Base-by-base conservation (phyloP, 1,140 invertebrate genomes). In the Aphidius gifuensis region DNA sequence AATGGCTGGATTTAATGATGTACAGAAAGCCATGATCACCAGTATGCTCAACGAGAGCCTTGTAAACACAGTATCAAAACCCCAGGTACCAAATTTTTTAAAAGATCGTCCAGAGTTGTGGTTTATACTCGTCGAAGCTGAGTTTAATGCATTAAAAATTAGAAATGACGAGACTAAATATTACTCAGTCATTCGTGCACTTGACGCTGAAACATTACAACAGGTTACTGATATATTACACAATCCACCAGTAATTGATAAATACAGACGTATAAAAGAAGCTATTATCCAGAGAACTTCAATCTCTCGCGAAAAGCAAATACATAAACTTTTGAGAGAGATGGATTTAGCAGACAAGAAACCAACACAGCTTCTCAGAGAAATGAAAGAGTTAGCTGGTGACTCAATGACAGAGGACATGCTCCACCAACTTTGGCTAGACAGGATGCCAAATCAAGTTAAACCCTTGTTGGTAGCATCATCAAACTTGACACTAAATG, bases 41-140 rank as follows among this genome's bases (percentile, higher is more conserved):
- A n/a, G n/a, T n/a, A n/a, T n/a, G n/a, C n/a, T n/a, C n/a, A n/a
- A n/a, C n/a, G n/a, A n/a, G n/a, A n/a, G n/a, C n/a, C n/a, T n/a
- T n/a, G n/a, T n/a, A n/a, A n/a, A n/a, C n/a, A n/a, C n/a, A n/a
- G n/a, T n/a, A n/a, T n/a, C n/a, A n/a, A n/a, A n/a, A n/a, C n/a
- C n/a, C n/a, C n/a, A n/a, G n/a, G n/a, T 66, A 55, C 68, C 69
- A 9, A 40, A 68, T 0, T 74, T 78, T 54, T 76, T 69, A 70
- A 44, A 54, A 44, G 56, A 62, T 0, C 58, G 68, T 5, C 65
- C 69, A 2, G 60, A 63, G 5, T 32, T 77, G 5, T 77, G 73
- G 74, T 74, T 76, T 44, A 44, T 61, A 0, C 72, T 75, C 47
- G 46, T 75, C 1, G 73, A 77, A 45, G 62, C 69, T 0, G 64